Base-by-base conservation (phyloP, 1,140 invertebrate species). In the Campoletis sonorensis region DNA sequence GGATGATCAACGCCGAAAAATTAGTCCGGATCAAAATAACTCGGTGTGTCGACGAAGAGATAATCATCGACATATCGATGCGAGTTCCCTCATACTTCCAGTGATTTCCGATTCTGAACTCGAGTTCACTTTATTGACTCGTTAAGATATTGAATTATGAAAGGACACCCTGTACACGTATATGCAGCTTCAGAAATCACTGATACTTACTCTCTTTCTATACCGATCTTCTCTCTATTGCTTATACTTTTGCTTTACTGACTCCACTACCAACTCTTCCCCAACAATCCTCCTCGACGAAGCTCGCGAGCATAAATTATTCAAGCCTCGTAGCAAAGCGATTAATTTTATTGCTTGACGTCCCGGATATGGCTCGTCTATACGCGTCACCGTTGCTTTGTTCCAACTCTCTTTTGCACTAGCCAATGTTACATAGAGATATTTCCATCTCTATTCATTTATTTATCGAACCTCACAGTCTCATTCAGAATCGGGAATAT, bases 271-370 rank as follows among this genome's bases (percentile, higher is more conserved):
- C 33, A 51, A 33, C 30, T 67, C 61, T 78, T 37, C 61, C 30
- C 15, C 13, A 15, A 30, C 67, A 10, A 27, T 77, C 27, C 54
- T 64, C 51, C 71, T 61, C 76, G 76, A 67, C 58, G 61, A 67
- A 64, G 30, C 58, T 77, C 27, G 85, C 81, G 78, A 78, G 84
- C 87, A 89, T 90, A 90, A 90, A 89, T 90, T 89, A 89, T 90
- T 90, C 88, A 88, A 85, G 76, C 86, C 83, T 87, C 89, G 86
- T 87, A 86, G 84, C 85, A 85, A 85, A 88, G 83, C 87, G 87
- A 89, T 91, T 90, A 90, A 91, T 90, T 91, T 91, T 89, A 90
- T 90, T 90, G 88, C 84, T 82, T 88, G 86, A 85, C 86, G 86
- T 88, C 86, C 88, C 87, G 89, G 87, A 89, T 90, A 89, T 87